A percentile compares a stretch with the other conserved stretches of the same genome.
phyloP scores from a whole-genome alignment of 1,140 invertebrate genomes.

The Chironomus striatipennis region DNA sequence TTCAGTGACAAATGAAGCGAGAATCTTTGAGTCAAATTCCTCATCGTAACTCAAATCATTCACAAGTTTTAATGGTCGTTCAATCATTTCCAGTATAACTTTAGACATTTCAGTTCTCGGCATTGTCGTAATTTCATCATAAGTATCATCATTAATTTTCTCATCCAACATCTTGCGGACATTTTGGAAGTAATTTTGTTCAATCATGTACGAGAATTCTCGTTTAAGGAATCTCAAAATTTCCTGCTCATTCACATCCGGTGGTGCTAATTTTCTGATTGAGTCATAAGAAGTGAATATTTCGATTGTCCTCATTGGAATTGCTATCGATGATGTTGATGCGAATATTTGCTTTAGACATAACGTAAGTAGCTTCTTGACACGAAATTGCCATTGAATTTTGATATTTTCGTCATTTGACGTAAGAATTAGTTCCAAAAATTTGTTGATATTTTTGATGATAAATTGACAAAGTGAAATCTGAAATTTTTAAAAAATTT shows the following conservation, averaged over 20 bases:
- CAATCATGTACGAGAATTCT: conserved; percentile 36
- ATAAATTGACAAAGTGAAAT: conserved; percentile 37
- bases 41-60: conserved; percentile 26
- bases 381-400: conserved; percentile 33
- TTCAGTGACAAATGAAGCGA: conserved; percentile 40
- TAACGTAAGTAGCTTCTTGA: conserved; percentile 34
- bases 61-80: conserved; percentile 56
- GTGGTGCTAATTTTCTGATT: conserved; percentile 42
- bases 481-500: conserved; percentile 28
- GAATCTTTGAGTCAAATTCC: conserved; percentile 28
- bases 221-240: conserved; percentile 40
- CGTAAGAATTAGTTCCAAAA: conserved; percentile 32
- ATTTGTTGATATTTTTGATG: conserved; percentile 31
- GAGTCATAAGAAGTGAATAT: conserved; percentile 58
- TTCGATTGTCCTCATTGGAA: conserved; percentile 67
- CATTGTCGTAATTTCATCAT: conserved; percentile 55
- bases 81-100: conserved; percentile 65
- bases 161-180: conserved; percentile 59
- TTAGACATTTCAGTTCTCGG: conserved; percentile 67
- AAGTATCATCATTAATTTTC: conserved; percentile 51
- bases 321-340: conserved; percentile 47
- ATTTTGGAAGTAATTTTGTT: conserved; percentile 61
- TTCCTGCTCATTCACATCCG: conserved; percentile 39
- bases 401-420: conserved; percentile 26
- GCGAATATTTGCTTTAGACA: conserved; percentile 34